Percentiles rank a stretch among this genome's conserved stretches.
Evolutionary conservation across 2,888 invertebrate species (phyloP).

Genomic region (Mesopsocus fuscifrons): DNA sequence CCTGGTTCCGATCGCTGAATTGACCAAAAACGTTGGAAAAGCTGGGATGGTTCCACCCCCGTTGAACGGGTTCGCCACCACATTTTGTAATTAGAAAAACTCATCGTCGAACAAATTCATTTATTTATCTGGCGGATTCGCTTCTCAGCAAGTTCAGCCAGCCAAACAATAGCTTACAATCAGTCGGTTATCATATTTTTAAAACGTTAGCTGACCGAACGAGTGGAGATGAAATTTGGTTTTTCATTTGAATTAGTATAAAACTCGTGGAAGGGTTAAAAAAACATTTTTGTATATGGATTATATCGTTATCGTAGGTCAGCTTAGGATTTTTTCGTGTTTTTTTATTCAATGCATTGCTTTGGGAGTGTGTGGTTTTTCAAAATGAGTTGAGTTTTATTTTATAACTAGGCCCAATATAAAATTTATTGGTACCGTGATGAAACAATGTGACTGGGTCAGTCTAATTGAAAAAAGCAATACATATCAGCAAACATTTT

Average conservation of each 20-base stretch:
- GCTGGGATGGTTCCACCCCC: too few species aligned
- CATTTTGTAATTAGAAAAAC: neutral
- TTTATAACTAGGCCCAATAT: too few species aligned
- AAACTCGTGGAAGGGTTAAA: neutral
- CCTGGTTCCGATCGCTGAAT: too few species aligned
- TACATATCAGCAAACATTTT: too few species aligned
- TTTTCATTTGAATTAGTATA: slow-evolving; percentile 9
- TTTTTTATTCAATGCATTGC: neutral
- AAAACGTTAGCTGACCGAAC: slow-evolving; percentile 1
- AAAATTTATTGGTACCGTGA: too few species aligned
- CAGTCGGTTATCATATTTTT: slow-evolving; percentile 8
- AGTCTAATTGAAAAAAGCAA: too few species aligned
- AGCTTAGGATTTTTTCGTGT: neutral
- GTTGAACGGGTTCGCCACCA: too few species aligned
- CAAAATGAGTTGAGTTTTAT: neutral
- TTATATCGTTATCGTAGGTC: neutral
- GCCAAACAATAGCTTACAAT: slow-evolving; percentile 8
- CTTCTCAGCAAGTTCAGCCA: neutral
- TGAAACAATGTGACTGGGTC: too few species aligned
- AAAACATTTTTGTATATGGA: neutral
- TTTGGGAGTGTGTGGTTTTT: neutral
- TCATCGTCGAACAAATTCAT: neutral
- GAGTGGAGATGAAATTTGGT: slow-evolving; percentile 7
- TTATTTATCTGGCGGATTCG: neutral
- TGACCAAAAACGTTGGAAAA: too few species aligned